phyloP scores from a whole-genome alignment of 1,140 invertebrate genomes.

The Drosophila kanapiae region DNA sequence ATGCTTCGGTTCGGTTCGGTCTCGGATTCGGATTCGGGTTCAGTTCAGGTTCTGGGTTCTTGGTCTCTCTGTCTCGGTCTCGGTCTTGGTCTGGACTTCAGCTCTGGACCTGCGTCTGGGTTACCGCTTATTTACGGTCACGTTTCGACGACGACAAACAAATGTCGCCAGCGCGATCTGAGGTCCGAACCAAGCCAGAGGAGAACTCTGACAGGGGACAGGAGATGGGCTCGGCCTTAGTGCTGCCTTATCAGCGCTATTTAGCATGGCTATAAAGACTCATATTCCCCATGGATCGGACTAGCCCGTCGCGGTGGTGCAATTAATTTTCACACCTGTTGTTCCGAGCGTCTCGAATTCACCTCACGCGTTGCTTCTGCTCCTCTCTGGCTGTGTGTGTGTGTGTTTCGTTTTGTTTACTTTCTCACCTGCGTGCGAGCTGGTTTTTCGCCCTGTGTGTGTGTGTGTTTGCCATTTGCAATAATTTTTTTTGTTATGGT shows the following conservation, averaged over 20 bases:
- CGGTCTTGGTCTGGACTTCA: conserved; percentile 9
- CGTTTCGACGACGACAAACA: conserved; percentile 52
- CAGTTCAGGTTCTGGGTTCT: conserved; percentile 26
- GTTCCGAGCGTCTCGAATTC: conserved; percentile 40
- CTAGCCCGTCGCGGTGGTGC: conserved; percentile 29
- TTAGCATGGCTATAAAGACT: conserved; percentile 46
- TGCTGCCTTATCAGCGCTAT: conserved; percentile 49
- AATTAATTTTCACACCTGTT: conserved; percentile 75
- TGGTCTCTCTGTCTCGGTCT: conserved; percentile 15
- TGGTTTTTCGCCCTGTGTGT: conserved; percentile 31
- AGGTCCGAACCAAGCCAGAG: neutral
- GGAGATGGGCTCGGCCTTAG: conserved; percentile 12
- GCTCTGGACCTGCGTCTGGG: conserved; percentile 39
- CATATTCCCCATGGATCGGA: conserved; percentile 48
- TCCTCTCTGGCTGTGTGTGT: neutral
- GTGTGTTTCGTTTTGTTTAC: conserved; percentile 56
- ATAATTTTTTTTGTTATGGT: conserved; percentile 67
- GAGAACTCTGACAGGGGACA: neutral
- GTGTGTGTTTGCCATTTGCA: conserved; percentile 48
- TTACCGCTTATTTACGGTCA: conserved; percentile 56
- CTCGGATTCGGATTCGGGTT: conserved; percentile 9
- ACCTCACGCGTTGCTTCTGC: conserved; percentile 35
- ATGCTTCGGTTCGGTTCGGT: conserved; percentile 41
- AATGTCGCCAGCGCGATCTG: conserved; percentile 10
- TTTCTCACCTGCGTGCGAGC: conserved; percentile 69